A percentile compares a stretch with the other conserved stretches of the same genome.
These are phyloP conservation scores for Tholera decimalis DNA, from an alignment of 2,888 invertebrate genomes.

Conservation along the genomic window DNA sequence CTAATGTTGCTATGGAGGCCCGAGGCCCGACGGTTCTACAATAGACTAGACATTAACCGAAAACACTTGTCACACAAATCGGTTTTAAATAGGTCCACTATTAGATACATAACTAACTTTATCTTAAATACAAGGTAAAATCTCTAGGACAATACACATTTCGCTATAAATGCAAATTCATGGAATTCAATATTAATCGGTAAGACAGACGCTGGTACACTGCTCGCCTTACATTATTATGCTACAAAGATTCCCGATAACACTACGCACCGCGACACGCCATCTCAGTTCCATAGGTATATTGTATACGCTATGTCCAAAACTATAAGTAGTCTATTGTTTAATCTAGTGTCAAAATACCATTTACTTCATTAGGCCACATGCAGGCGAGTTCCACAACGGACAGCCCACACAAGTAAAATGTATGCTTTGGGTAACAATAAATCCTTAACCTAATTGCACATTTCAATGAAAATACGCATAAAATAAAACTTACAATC, in stretches of 20 bases:
- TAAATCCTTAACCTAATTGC: constrained; percentile 86
- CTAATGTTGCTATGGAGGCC: constrained; percentile 74
- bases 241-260: constrained; percentile 85
- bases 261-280: constrained; percentile 72
- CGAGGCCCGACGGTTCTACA: constrained; percentile 75
- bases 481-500: constrained; percentile 84
- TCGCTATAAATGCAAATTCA: constrained; percentile 91
- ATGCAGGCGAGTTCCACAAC: constrained; percentile 45
- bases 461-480: constrained; percentile 88
- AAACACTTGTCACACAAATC: constrained; percentile 84
- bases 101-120: constrained; percentile 79
- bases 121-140: constrained; percentile 90
- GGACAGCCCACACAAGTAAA: constrained; percentile 76
- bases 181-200: constrained; percentile 89
- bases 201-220: constrained; percentile 78
- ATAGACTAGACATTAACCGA: constrained; percentile 86
- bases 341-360: constrained; percentile 62
- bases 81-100: constrained; percentile 81
- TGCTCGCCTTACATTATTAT: constrained; percentile 87
- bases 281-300: constrained; percentile 42
- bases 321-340: constrained; percentile 64
- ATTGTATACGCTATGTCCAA: constrained; percentile 51
- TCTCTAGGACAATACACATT: constrained; percentile 90
- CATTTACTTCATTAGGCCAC: constrained; percentile 56
- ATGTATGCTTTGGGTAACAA: constrained; percentile 89